Conservation (phyloP, 2,888 invertebrate species). For the Aporophyla lueneburgensis region DNA sequence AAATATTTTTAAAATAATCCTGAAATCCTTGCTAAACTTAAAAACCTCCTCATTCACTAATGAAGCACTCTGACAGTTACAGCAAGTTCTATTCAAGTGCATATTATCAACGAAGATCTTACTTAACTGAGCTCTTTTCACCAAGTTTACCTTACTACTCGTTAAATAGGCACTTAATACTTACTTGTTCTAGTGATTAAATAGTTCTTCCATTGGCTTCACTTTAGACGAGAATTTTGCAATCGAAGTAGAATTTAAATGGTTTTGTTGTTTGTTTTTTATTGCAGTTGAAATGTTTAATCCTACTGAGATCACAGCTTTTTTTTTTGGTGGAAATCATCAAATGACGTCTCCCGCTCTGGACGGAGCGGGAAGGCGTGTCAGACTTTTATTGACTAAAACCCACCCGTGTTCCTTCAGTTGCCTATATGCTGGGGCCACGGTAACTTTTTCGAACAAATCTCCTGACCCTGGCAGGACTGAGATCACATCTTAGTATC, state of each 20-base stretch:
- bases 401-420: too few relatives aligned
- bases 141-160: conserved; percentile 44
- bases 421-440: too few relatives aligned
- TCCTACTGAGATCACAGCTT: background rate
- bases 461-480: too few relatives aligned
- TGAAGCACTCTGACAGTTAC: background rate
- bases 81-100: background rate
- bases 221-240: conserved; percentile 1
- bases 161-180: conserved; percentile 50
- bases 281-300: background rate
- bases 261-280: background rate
- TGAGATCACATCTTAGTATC: too few relatives aligned
- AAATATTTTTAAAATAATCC: background rate
- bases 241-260: background rate
- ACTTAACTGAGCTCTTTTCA: conserved; percentile 23
- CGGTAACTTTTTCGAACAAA: too few relatives aligned
- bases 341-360: too few relatives aligned
- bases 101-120: conserved; percentile 16
- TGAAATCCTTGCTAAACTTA: background rate
- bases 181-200: conserved; percentile 33
- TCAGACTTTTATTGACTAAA: too few relatives aligned
- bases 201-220: conserved; percentile 16
- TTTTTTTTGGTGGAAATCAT: too few relatives aligned
- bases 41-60: background rate
- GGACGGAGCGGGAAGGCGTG: too few relatives aligned